Evolutionary conservation across 2,797 vertebrate genomes (phyloP).

Genomic region (Harpagifer antarcticus): DNA sequence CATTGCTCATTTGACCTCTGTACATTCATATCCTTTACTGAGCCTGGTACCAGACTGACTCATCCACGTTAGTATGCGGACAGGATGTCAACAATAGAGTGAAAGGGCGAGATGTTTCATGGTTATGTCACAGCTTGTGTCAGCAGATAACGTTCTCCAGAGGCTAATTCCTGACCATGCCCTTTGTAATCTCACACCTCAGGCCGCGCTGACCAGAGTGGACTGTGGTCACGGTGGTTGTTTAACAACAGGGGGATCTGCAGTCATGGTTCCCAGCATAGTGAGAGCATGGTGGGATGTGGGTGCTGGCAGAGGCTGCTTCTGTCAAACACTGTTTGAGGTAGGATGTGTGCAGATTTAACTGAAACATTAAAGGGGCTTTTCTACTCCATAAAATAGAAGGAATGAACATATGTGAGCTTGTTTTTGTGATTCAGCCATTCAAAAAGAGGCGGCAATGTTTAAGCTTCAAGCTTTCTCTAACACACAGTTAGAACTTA

Average conservation of each 20-base stretch:
- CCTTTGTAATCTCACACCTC: slow-evolving; percentile 54
- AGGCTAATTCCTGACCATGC: slow-evolving; percentile 28
- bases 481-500: slow-evolving; percentile 4
- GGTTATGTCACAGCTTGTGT: slow-evolving; percentile 43
- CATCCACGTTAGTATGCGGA: slow-evolving; percentile 28
- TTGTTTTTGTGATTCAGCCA: slow-evolving; percentile 13
- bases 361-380: slow-evolving; percentile 18
- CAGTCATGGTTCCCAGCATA: slow-evolving; percentile 38
- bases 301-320: slow-evolving; percentile 43
- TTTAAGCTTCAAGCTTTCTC: background rate
- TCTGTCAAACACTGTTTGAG: slow-evolving; percentile 39
- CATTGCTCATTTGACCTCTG: slow-evolving; percentile 49
- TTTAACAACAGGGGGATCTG: slow-evolving; percentile 56
- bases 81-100: slow-evolving; percentile 53
- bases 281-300: slow-evolving; percentile 57
- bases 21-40: slow-evolving; percentile 49
- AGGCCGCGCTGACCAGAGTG: slow-evolving; percentile 19
- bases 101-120: slow-evolving; percentile 26
- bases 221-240: slow-evolving; percentile 58
- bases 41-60: slow-evolving; percentile 30
- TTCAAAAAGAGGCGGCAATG: background rate
- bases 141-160: slow-evolving; percentile 52
- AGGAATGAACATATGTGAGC: background rate
- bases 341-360: slow-evolving; percentile 34
- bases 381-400: background rate